These are phyloP conservation scores for Drosophila ohnishii DNA, from an alignment of 1,140 invertebrate species.

Conservation along the genomic window DNA sequence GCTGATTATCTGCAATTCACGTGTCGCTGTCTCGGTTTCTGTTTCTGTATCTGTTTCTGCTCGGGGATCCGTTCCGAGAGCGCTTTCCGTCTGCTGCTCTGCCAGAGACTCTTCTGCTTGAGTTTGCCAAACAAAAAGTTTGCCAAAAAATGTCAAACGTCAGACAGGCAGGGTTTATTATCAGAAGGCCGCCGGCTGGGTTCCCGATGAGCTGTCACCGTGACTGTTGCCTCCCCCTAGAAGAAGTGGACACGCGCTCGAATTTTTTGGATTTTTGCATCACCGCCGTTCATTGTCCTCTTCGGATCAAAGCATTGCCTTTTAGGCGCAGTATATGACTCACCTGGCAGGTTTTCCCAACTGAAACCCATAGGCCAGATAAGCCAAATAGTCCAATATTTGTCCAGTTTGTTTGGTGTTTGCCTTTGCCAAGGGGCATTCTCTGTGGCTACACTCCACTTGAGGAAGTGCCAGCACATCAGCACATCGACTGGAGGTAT, in stretches of 20 bases:
- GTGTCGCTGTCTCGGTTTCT: conserved; percentile 51
- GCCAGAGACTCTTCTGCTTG: conserved; percentile 12
- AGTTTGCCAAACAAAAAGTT: conserved; percentile 58
- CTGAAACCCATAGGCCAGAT: conserved; percentile 9
- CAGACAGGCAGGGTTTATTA: conserved; percentile 57
- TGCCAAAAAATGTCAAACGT: conserved; percentile 63
- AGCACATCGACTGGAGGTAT: conserved; percentile 17
- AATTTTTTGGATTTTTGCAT: conserved; percentile 17
- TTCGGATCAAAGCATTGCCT: conserved; percentile 27
- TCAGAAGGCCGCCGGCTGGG: conserved; percentile 30
- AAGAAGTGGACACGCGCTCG: conserved; percentile 22
- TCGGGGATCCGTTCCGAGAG: conserved; percentile 3
- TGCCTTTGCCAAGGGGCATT: conserved; percentile 2
- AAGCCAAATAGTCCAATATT: conserved; percentile 33
- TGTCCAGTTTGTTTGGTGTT: conserved; percentile 34
- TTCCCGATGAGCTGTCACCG: conserved; percentile 34
- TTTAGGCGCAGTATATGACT: conserved; percentile 23
- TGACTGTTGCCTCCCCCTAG: conserved; percentile 9
- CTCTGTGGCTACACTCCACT: conserved; percentile 11
- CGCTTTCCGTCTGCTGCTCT: conserved; percentile 8
- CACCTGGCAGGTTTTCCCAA: conserved; percentile 24
- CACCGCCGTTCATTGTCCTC: conserved; percentile 44
- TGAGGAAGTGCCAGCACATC: conserved; percentile 43
- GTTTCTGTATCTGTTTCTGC: conserved; percentile 17
- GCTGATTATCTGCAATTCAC: conserved; percentile 77